Evolutionary conservation across 2,888 invertebrate genomes (phyloP), one percentile per base, ranked within the genome.

Genomic region (Psylliodes chrysocephalus): DNA sequence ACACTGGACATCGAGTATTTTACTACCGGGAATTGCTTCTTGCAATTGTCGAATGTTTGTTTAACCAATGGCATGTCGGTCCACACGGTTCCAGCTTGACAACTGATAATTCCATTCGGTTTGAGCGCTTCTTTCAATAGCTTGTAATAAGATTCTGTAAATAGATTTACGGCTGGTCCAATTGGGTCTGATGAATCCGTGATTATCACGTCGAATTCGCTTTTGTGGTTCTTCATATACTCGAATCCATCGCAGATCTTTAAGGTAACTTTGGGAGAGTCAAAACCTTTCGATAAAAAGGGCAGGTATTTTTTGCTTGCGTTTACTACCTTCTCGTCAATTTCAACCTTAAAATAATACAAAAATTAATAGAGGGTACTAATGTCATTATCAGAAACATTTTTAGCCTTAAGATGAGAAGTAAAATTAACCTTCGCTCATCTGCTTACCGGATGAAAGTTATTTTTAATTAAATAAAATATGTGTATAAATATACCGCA

Each of bases 181-280:
- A 98, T 87, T 0, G 98, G 98, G 85, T 99, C 99, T 40, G 97
- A 96, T 69, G 97, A 97, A 81, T 99, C 99, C 0, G 98, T 99
- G 60, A 99, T 97, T 70, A 99, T 96, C 44, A 99, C 94, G 83
- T 99, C 99, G 81, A 95, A 99, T 82, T 93, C 90, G 38, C 89
- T 86, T 61, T 86, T 86, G 78, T 96, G 92, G 53, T 91, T 87
- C 76, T 92, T 91, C 89, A 99, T 92, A 81, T 94, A 99, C 73
- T 96, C 92, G 79, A 96, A 96, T 0, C 99, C 99, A 82, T 99
- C 98, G 0, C 93, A 93, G 42, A 79, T 73, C 40, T 77, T 62
- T 0, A 99, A 83, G 0, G 86, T 89, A 15, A 98, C 82, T 82
- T 97, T 98, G 0, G 92, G 89, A 78, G 91, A 90, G 1, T 89